These are phyloP conservation scores for Meleagris gallopavo DNA, from an alignment of 2,113 vertebrate genomes.

Conservation along the genomic window DNA sequence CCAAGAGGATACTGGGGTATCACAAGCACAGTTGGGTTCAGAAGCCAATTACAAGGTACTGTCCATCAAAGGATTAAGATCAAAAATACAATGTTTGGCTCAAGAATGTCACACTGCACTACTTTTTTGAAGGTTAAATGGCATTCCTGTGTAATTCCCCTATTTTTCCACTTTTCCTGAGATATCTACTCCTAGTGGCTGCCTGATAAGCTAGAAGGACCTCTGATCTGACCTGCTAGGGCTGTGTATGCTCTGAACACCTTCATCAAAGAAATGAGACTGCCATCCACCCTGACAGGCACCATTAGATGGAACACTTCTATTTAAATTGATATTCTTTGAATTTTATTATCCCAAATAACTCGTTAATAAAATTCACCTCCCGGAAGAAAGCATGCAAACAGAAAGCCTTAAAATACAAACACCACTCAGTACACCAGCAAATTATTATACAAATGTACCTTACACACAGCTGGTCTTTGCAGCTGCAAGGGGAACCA, in stretches of 20 bases:
- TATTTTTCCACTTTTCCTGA: background rate
- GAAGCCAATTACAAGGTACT: background rate
- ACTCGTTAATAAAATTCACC: background rate
- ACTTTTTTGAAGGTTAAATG: background rate
- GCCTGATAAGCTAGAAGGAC: background rate
- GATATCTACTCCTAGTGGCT: background rate
- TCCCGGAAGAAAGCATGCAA: background rate
- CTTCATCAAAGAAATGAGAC: background rate
- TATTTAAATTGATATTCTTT: background rate
- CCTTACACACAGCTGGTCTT: constrained; percentile 43
- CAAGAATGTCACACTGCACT: background rate
- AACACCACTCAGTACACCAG: background rate
- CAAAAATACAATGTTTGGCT: background rate
- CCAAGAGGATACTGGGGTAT: background rate
- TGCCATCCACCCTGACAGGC: background rate
- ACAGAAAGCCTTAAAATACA: background rate
- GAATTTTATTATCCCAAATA: background rate
- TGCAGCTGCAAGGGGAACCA: constrained; percentile 43
- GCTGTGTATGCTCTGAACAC: background rate
- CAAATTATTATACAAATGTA: background rate
- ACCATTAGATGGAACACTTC: background rate
- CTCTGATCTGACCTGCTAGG: background rate
- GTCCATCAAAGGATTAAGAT: background rate
- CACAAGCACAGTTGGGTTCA: background rate
- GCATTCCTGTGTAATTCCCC: background rate